phyloP scores from a whole-genome alignment of 2,113 vertebrate genomes.

The Oryzias melastigma region DNA sequence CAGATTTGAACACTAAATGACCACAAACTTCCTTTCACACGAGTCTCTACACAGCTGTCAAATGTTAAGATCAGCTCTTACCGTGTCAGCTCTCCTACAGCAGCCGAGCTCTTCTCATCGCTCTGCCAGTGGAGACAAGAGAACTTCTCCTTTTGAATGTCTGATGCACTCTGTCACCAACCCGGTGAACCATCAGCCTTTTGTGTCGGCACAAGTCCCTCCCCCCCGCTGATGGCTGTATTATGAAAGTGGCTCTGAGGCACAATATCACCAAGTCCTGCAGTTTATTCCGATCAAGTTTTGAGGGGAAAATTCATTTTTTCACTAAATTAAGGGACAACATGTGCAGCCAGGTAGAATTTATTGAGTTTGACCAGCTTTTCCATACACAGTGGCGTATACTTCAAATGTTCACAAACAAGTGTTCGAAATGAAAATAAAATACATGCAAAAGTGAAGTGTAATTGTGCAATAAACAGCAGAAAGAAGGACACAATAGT shows the following conservation, averaged over 20 bases:
- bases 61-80: neutral
- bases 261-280: slow-evolving; percentile 33
- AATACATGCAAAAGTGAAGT: slow-evolving; percentile 21
- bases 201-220: slow-evolving; percentile 54
- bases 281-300: neutral
- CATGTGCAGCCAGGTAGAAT: slow-evolving; percentile 20
- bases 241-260: slow-evolving; percentile 43
- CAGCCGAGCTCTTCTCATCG: slow-evolving; percentile 20
- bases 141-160: slow-evolving; percentile 17
- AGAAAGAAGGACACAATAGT: neutral
- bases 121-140: slow-evolving; percentile 10
- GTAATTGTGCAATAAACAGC: slow-evolving; percentile 45
- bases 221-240: slow-evolving; percentile 61
- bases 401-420: slow-evolving; percentile 15
- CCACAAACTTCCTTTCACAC: slow-evolving; percentile 35
- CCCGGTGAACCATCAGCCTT: slow-evolving; percentile 40
- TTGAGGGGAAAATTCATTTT: slow-evolving; percentile 1
- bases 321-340: neutral
- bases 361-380: slow-evolving; percentile 53
- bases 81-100: slow-evolving; percentile 28
- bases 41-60: neutral
- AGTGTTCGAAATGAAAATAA: slow-evolving; percentile 28
- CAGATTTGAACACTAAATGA: neutral
- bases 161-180: slow-evolving; percentile 40
- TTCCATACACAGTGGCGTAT: slow-evolving; percentile 21